Evolutionary conservation across 2,888 invertebrate genomes (phyloP).

Genomic region (Siphlonurus alternatus): DNA sequence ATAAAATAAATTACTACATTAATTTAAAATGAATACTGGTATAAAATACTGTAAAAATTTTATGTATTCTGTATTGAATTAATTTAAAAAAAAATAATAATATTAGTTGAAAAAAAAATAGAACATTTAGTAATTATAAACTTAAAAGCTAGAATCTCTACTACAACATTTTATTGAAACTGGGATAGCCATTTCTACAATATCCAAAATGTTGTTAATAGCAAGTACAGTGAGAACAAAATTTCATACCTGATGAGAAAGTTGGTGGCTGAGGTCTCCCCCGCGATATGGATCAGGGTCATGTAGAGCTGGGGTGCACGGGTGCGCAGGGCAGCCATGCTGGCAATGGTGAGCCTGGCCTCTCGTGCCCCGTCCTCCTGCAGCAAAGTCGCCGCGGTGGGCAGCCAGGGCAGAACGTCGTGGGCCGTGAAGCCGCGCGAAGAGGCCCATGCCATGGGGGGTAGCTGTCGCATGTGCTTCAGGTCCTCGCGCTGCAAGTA

Average conservation of each 20-base stretch:
- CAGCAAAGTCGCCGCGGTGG: slow-evolving; percentile 32
- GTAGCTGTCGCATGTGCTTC: slow-evolving; percentile 44
- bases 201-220: too few relatives aligned
- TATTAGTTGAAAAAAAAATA: too few relatives aligned
- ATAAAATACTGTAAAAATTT: too few relatives aligned
- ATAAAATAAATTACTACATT: too few relatives aligned
- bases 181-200: too few relatives aligned
- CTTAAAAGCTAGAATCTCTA: too few relatives aligned
- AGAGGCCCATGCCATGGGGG: slow-evolving; percentile 47
- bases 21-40: too few relatives aligned
- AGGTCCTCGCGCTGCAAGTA: slow-evolving; percentile 18
- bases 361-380: slow-evolving; percentile 33
- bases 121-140: too few relatives aligned
- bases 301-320: slow-evolving; percentile 56
- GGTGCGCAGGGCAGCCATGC: slow-evolving; percentile 40
- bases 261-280: slow-evolving; percentile 38
- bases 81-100: too few relatives aligned
- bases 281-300: slow-evolving; percentile 48
- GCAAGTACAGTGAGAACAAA: too few relatives aligned
- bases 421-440: slow-evolving; percentile 27
- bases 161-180: too few relatives aligned
- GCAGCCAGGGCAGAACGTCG: slow-evolving; percentile 45
- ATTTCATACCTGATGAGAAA: slow-evolving; percentile 43
- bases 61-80: too few relatives aligned
- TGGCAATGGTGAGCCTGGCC: slow-evolving; percentile 28